Conservation (phyloP, 2,113 vertebrate genomes). For the Austrofundulus limnaeus region DNA sequence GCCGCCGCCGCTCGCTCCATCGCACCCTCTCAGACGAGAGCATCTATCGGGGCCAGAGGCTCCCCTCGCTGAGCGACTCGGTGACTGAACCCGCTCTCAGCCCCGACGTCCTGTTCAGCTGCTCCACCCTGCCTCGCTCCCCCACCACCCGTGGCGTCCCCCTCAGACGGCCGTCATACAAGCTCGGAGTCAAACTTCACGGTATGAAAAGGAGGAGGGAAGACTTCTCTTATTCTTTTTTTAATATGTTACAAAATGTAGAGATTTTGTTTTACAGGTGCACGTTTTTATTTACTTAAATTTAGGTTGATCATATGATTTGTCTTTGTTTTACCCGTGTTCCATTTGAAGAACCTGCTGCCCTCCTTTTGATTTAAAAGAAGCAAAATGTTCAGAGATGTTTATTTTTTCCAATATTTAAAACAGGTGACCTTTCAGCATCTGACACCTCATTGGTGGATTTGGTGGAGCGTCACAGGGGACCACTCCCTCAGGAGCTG, state of each 20-base stretch:
- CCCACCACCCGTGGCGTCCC: conserved; percentile 93
- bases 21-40: conserved; percentile 97
- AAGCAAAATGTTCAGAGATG: background rate
- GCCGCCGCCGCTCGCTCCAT: conserved; percentile 89
- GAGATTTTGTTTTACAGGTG: background rate
- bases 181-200: conserved; percentile 93
- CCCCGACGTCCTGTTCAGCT: conserved; percentile 93
- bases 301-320: background rate
- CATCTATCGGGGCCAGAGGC: conserved; percentile 93
- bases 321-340: too few relatives aligned
- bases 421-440: conserved; percentile 92
- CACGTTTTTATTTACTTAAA: background rate
- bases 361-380: conserved; percentile 21
- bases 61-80: conserved; percentile 82
- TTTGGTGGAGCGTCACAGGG: conserved; percentile 89
- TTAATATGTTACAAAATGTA: background rate
- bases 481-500: conserved; percentile 89
- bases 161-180: conserved; percentile 91
- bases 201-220: conserved; percentile 73
- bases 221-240: background rate
- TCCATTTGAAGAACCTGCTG: too few relatives aligned
- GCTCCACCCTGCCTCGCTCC: conserved; percentile 88
- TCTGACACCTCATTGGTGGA: conserved; percentile 98
- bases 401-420: background rate
- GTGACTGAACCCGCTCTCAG: conserved; percentile 85